Evolutionary conservation across 2,113 vertebrate genomes (phyloP).

Genomic region (Trachemys scripta): DNA sequence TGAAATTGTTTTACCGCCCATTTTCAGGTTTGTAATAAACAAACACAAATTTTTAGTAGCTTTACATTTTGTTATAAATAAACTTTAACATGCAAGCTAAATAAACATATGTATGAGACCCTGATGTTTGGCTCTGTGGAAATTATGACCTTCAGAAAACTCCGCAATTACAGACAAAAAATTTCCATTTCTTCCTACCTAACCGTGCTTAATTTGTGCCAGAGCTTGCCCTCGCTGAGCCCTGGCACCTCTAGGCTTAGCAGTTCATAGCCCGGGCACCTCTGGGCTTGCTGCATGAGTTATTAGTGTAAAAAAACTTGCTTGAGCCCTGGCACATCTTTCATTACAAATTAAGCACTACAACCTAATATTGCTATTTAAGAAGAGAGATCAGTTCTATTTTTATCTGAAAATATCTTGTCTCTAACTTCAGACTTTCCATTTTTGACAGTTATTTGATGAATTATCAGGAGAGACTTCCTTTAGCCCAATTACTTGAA

Average conservation of each 20-base stretch:
- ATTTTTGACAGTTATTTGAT: neutral
- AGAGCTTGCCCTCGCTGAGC: no score
- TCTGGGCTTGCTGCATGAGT: no score
- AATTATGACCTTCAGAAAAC: neutral
- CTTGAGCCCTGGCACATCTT: no score
- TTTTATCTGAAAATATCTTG: neutral
- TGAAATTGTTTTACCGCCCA: neutral
- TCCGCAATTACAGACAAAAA: neutral
- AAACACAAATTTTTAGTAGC: neutral
- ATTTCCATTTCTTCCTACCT: neutral
- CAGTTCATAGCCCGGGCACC: no score
- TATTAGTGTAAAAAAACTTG: no score
- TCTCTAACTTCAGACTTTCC: neutral
- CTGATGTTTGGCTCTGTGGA: neutral
- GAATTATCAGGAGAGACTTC: neutral
- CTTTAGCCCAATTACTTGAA: neutral
- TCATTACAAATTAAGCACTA: no score
- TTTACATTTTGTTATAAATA: neutral
- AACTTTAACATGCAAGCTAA: neutral
- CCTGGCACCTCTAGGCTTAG: no score
- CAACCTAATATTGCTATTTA: neutral
- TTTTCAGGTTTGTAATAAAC: neutral
- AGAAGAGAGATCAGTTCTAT: neutral
- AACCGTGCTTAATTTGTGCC: no score
- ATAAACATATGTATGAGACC: neutral